Evolutionary conservation across 2,888 invertebrate species (phyloP), one percentile per base, ranked within the genome.

Genomic region (Axea sp.): DNA sequence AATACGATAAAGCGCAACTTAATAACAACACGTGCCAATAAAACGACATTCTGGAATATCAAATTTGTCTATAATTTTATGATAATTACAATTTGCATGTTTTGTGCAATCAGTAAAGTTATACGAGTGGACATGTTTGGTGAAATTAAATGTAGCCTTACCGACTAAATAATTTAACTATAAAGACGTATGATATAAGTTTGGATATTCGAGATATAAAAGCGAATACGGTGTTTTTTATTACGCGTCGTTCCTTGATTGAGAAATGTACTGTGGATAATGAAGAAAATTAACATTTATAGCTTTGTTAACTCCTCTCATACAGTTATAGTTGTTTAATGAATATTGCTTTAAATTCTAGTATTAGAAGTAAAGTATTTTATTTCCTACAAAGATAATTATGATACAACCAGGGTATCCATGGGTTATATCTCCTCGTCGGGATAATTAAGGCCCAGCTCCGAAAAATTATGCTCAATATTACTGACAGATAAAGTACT

Each of bases 61-160:
- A 55, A 55, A 59, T 68, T 68, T 53, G 51, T 45, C 30, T 8
- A 39, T 45, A 60, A 43, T 49, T 51, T 68, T 68, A 60, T 45
- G 68, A 53, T 68, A 68, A 68, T 68, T 53, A 31, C 59, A 35
- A 47, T 51, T 59, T 30, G 51, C 43, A 53, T 33, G 51, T 43
- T 68, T 51, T 53, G 65, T 47, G 47, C 64, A 53, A 35, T 43
- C 51, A 53, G 43, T 64, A 60, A 59, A 14, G 17, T 28, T n/a
- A n/a, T 39, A 5, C 37, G 30, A 17, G 28, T 64, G 2, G 64
- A 64, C 62, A 43, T 43, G 43, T 14, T 30, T 26, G 53, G 55
- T 45, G 55, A 51, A 64, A 64, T 53, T 64, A 22, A 51, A 41
- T 7, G 47, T 8, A 14, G 31, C 6, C 24, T 9, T 14, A n/a